These are phyloP conservation scores for Agapornis canus DNA, from an alignment of 2,797 vertebrate species.

Conservation along the genomic window DNA sequence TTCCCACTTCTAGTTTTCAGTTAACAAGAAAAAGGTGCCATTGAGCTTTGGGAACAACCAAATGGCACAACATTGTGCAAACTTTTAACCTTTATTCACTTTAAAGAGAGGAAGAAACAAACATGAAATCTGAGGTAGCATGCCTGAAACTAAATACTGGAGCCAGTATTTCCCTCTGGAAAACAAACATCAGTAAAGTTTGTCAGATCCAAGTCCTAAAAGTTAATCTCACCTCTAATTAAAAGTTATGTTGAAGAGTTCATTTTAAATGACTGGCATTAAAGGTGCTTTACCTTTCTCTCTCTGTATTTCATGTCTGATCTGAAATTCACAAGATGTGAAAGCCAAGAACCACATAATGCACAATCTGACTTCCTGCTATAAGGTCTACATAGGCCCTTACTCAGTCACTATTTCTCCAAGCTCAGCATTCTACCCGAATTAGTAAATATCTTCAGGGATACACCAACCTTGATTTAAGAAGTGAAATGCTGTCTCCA, in stretches of 20 bases:
- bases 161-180: not conserved
- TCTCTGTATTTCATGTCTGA: not conserved
- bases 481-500: not conserved
- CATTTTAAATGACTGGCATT: not conserved
- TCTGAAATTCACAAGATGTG: not conserved
- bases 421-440: not conserved
- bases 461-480: not conserved
- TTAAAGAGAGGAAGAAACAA: not conserved
- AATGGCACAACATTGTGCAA: not conserved
- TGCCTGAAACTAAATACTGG: not conserved
- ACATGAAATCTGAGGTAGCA: not conserved
- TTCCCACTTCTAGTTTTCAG: not conserved
- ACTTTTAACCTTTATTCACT: not conserved
- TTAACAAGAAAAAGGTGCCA: not conserved
- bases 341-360: not conserved
- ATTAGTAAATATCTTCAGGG: not conserved
- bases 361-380: not conserved
- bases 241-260: not conserved
- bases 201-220: not conserved
- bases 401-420: not conserved
- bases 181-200: not conserved
- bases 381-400: not conserved
- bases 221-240: not conserved
- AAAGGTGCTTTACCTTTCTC: not conserved
- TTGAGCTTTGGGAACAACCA: not conserved